A percentile compares a stretch with the other conserved stretches of the same genome.
Evolutionary conservation across 2,113 vertebrate genomes (phyloP).

Genomic region (Muntiacus reevesi): DNA sequence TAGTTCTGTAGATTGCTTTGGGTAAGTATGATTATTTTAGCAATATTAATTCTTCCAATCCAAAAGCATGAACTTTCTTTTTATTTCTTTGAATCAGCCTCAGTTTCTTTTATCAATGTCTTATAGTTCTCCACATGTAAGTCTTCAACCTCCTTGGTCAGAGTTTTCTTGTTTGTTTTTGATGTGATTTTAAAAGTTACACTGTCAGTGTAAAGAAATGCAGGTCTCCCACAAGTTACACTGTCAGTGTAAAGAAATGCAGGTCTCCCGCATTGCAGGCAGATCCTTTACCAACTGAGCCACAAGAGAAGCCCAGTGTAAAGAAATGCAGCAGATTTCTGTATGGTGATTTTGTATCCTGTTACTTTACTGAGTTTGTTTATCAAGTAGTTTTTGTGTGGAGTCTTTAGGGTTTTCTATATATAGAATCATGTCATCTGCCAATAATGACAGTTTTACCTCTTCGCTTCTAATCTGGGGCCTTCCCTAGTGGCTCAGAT

Average conservation of each 20-base stretch:
- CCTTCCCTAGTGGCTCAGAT: neutral
- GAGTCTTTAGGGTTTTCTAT: neutral
- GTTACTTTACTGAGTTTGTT: neutral
- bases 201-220: neutral
- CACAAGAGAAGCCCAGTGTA: neutral
- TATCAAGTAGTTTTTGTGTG: neutral
- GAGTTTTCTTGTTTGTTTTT: neutral
- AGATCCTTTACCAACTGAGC: neutral
- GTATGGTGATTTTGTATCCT: neutral
- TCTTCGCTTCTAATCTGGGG: neutral
- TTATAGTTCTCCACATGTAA: neutral
- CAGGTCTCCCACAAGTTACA: neutral
- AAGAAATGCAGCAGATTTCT: neutral
- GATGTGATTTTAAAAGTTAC: neutral
- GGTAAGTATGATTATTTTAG: neutral
- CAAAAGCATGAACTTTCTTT: neutral
- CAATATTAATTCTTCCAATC: neutral
- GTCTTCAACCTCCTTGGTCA: neutral
- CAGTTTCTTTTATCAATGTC: neutral
- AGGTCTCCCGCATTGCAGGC: neutral
- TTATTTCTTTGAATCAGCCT: neutral
- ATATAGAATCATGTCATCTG: neutral
- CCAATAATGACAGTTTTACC: neutral
- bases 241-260: neutral
- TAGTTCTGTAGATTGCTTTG: neutral